Conservation (phyloP, 1,140 invertebrate species). For the Rhagoletis zephyria region DNA sequence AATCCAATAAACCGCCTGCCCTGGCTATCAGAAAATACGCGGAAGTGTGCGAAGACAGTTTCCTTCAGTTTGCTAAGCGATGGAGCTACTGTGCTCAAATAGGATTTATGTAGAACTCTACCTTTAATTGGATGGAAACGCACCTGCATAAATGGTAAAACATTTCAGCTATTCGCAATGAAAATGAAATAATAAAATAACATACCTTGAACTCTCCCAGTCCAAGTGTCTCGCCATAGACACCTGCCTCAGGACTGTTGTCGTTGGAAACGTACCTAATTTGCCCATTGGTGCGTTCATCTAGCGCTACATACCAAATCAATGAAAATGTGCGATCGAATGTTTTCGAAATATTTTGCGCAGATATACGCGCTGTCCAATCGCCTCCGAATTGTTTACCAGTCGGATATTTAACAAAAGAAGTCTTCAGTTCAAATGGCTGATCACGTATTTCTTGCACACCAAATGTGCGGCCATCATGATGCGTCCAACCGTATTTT, state of each 20-base stretch:
- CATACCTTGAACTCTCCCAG: slow-evolving; percentile 83
- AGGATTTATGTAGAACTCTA: slow-evolving; percentile 81
- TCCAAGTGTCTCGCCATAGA: slow-evolving; percentile 84
- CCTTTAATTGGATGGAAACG: slow-evolving; percentile 74
- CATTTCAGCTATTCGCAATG: slow-evolving; percentile 18
- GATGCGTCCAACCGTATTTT: slow-evolving; percentile 89
- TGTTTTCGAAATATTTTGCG: slow-evolving; percentile 74
- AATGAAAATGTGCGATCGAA: slow-evolving; percentile 77
- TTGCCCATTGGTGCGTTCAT: slow-evolving; percentile 79
- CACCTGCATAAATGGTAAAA: slow-evolving; percentile 75
- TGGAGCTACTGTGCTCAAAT: slow-evolving; percentile 81
- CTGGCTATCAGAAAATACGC: slow-evolving; percentile 76
- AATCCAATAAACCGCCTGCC: slow-evolving; percentile 78
- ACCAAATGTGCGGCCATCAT: slow-evolving; percentile 94
- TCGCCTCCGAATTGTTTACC: slow-evolving; percentile 89
- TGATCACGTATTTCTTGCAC: slow-evolving; percentile 90
- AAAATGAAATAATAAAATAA: not conserved
- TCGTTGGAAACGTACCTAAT: slow-evolving; percentile 76
- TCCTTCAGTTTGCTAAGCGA: slow-evolving; percentile 85
- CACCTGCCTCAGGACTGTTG: slow-evolving; percentile 78
- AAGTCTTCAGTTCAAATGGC: slow-evolving; percentile 84
- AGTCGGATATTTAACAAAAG: slow-evolving; percentile 89
- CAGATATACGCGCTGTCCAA: slow-evolving; percentile 90
- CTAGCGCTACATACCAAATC: slow-evolving; percentile 83
- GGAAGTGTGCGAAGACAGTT: slow-evolving; percentile 81